Conservation (phyloP, 2,797 vertebrate species). For the Ambastaia sidthimunki region DNA sequence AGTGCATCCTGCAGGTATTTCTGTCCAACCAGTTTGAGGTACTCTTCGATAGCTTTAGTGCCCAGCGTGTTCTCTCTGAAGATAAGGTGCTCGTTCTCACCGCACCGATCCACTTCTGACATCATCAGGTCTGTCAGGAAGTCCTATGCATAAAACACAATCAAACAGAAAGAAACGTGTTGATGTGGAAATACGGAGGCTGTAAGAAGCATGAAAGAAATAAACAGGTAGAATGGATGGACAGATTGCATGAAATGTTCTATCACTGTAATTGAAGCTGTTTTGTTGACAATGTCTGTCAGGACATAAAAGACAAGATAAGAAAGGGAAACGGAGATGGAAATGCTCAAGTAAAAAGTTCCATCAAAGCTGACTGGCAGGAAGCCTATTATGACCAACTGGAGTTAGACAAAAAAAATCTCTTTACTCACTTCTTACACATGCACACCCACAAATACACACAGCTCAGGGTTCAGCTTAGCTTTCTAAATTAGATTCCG, state of each 20-base stretch:
- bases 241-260: background rate
- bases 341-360: constrained; percentile 61
- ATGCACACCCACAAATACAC: constrained; percentile 24
- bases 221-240: background rate
- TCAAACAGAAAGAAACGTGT: background rate
- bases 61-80: constrained; percentile 98
- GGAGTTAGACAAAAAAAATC: constrained; percentile 40
- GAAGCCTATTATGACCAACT: constrained; percentile 70
- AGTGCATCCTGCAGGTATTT: constrained; percentile 98
- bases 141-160: constrained; percentile 78
- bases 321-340: constrained; percentile 47
- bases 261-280: constrained; percentile 18
- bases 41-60: constrained; percentile 98
- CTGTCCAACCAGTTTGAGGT: constrained; percentile 98
- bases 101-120: constrained; percentile 98
- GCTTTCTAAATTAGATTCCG: constrained; percentile 34
- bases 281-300: constrained; percentile 17
- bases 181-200: background rate
- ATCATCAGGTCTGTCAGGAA: constrained; percentile 99
- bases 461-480: constrained; percentile 12
- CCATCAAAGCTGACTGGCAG: constrained; percentile 72
- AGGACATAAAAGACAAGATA: constrained; percentile 33
- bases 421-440: background rate
- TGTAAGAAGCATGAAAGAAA: background rate
- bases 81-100: constrained; percentile 98